Percentiles rank a stretch among this genome's conserved stretches.
phyloP scores from a whole-genome alignment of 2,888 invertebrate genomes.

The Oscheius myriophilus region DNA sequence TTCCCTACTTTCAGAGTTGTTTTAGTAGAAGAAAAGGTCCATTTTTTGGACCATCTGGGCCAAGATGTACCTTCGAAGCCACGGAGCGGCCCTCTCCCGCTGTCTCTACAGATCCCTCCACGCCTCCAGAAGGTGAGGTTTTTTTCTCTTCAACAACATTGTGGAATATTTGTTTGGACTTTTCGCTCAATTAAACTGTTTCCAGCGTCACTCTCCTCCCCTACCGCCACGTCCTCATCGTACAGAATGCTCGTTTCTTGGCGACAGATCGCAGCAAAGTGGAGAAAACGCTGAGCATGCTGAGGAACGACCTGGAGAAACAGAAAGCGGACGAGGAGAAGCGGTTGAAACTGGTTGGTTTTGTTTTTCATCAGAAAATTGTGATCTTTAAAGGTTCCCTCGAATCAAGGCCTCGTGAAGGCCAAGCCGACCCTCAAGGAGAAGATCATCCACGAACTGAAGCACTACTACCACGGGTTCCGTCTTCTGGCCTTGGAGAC shows the following conservation, averaged over 20 bases:
- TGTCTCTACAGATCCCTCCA: too few species aligned
- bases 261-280: constrained; percentile 48
- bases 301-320: constrained; percentile 62
- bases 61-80: too few species aligned
- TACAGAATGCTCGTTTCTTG: constrained; percentile 1
- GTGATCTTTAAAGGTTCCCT: constrained; percentile 27
- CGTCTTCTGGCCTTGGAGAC: constrained; percentile 89
- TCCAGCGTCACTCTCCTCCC: too few species aligned
- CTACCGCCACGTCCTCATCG: too few species aligned
- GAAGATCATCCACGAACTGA: constrained; percentile 81
- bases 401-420: constrained; percentile 29
- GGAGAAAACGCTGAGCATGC: constrained; percentile 60
- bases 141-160: too few species aligned
- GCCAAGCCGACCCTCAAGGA: constrained; percentile 47
- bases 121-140: too few species aligned
- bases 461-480: constrained; percentile 97
- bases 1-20: too few species aligned
- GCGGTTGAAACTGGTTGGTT: constrained; percentile 40
- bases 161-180: too few species aligned
- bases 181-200: too few species aligned
- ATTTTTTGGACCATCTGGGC: too few species aligned
- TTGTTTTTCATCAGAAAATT: not conserved
- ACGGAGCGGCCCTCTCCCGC: too few species aligned
- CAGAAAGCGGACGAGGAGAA: constrained; percentile 60
- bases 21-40: too few species aligned